Evolutionary conservation across 2,113 vertebrate genomes (phyloP), one percentile per base, ranked within the genome.

Genomic region (Rhea pennata): DNA sequence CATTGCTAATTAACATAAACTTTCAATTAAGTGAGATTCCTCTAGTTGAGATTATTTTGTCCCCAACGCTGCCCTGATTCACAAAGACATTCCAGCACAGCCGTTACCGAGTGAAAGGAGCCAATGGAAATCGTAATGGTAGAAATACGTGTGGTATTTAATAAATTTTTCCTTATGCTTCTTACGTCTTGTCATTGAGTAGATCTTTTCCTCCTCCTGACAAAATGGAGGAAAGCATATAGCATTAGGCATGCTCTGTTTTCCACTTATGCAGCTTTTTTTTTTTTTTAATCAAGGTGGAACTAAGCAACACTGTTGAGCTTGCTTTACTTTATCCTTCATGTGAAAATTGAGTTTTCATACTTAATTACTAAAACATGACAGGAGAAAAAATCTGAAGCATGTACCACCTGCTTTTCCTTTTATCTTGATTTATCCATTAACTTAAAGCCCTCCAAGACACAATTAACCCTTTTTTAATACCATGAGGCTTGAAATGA

Each of bases 331-430:
- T 75, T 96, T 58, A 77, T 64, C 24, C 21, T 96, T 66, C 69
- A 92, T 82, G 70, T 86, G 66, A 90, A 97, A 97, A 96, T 84
- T 82, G 70, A 77, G 40, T 65, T 96, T 96, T 86, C 83, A n/a
- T 95, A 74, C 54, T 91, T 94, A 84, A 95, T 95, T 72, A 59
- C 78, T 95, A 76, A 87, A 93, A 91, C 54, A 84, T 88, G 62
- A 78, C 54, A 75, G 91, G 79, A 90, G 79, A 91, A 87, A 92
- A 85, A 85, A 89, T 95, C 15, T 56, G 76, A 92, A 94, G 77
- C 53, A 26, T 54, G 94, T 95, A 74, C 75, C 67, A 95, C 93
- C 95, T 95, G 87, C 58, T 90, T 92, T 89, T 84, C 82, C 67
- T 93, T 97, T 97, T 66, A 94, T 92, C 88, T 90, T 65, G 44